phyloP scores from a whole-genome alignment of 1,140 invertebrate genomes.

The Proales similis region DNA sequence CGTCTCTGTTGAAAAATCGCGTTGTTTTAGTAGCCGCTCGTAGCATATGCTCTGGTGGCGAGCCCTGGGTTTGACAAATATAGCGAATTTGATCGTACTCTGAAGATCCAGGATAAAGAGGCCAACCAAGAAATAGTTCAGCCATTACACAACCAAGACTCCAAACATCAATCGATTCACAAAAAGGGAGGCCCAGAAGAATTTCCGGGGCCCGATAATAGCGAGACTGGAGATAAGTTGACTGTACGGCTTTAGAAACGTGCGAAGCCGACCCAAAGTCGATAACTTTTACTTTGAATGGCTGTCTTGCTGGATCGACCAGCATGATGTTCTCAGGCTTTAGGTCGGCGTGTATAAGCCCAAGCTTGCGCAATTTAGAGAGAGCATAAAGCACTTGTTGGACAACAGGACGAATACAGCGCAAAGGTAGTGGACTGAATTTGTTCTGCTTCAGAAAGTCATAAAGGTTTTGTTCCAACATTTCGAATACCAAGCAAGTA shows the following conservation, averaged over 20 bases:
- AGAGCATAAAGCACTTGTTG: slow-evolving; percentile 88
- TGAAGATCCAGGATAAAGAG: slow-evolving; percentile 94
- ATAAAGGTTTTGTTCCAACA: slow-evolving; percentile 99
- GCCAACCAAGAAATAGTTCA: slow-evolving; percentile 98
- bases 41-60: slow-evolving; percentile 97
- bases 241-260: slow-evolving; percentile 97
- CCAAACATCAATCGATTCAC: slow-evolving; percentile 99
- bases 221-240: slow-evolving; percentile 95
- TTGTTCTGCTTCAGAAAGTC: slow-evolving; percentile 99
- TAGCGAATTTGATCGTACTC: slow-evolving; percentile 99
- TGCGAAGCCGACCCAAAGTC: slow-evolving; percentile 99
- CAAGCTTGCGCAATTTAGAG: slow-evolving; percentile 94
- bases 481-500: slow-evolving; percentile 98
- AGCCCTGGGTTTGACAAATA: slow-evolving; percentile 79
- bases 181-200: slow-evolving; percentile 91
- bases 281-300: slow-evolving; percentile 89
- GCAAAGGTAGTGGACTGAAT: slow-evolving; percentile 91
- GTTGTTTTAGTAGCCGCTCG: slow-evolving; percentile 95
- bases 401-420: slow-evolving; percentile 94
- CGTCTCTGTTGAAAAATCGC: slow-evolving; percentile 85
- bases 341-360: slow-evolving; percentile 95
- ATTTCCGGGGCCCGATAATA: slow-evolving; percentile 98
- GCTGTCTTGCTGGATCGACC: slow-evolving; percentile 90
- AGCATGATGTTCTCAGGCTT: slow-evolving; percentile 99
- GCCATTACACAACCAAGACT: slow-evolving; percentile 98